These are phyloP conservation scores for Brienomyrus longianalis DNA, from an alignment of 2,113 vertebrate genomes.

Conservation along the genomic window DNA sequence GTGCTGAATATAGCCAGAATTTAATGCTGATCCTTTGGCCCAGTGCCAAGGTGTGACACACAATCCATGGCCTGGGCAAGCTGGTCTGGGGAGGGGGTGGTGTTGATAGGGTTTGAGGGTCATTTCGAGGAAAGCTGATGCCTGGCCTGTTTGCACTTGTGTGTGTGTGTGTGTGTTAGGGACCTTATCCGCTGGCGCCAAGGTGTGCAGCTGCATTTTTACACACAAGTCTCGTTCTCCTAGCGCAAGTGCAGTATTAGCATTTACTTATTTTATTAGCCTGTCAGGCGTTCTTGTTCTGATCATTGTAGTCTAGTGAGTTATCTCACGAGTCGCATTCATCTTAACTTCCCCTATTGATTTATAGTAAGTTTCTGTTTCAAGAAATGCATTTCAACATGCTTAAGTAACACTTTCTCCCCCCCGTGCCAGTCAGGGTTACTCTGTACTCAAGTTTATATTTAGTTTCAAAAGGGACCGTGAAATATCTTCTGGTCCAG, in stretches of 20 bases:
- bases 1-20: conserved; percentile 70
- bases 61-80: conserved; percentile 47
- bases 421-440: background rate
- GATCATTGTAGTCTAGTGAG: background rate
- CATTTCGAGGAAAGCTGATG: background rate
- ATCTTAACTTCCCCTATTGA: background rate
- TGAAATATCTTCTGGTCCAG: background rate
- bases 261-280: background rate
- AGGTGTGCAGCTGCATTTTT: background rate
- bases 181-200: too few relatives aligned
- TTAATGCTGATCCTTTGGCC: conserved; percentile 69
- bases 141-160: background rate
- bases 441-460: background rate
- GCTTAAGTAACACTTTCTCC: background rate
- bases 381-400: background rate
- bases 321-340: background rate
- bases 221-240: background rate
- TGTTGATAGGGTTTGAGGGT: background rate
- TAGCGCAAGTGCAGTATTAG: background rate
- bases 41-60: conserved; percentile 53
- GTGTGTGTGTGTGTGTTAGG: background rate
- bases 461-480: background rate
- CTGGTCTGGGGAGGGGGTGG: conserved; percentile 41
- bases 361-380: background rate
- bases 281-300: background rate